Percentiles rank a stretch among this genome's conserved stretches.
phyloP scores from a whole-genome alignment of 1,140 invertebrate species.

The Neocloeon triangulifer region DNA sequence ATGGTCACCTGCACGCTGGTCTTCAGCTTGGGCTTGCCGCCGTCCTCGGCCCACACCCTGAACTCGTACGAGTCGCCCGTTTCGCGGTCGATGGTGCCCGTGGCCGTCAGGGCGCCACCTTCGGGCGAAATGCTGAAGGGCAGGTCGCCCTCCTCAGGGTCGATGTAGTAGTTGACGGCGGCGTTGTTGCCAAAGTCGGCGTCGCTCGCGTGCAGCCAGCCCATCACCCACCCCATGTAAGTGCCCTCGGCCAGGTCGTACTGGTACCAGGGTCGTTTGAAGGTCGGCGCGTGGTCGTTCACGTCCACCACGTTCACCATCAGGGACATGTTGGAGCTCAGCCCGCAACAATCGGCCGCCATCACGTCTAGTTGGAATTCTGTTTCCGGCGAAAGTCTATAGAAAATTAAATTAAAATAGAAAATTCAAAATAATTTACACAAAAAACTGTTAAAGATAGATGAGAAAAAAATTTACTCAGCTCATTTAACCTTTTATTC shows the following conservation, averaged over 20 bases:
- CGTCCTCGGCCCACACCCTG: constrained; percentile 49
- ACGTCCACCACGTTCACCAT: constrained; percentile 48
- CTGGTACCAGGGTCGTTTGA: constrained; percentile 56
- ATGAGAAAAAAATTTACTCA: too few species aligned
- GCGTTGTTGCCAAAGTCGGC: constrained; percentile 51
- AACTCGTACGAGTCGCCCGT: constrained; percentile 42
- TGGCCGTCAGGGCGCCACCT: constrained; percentile 51
- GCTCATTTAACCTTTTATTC: too few species aligned
- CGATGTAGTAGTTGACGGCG: constrained; percentile 46
- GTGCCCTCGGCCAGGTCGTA: constrained; percentile 61
- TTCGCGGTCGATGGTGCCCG: constrained; percentile 59
- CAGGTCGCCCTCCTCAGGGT: constrained; percentile 25
- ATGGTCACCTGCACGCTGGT: constrained; percentile 53
- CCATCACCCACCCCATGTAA: constrained; percentile 41
- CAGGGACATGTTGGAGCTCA: constrained; percentile 42
- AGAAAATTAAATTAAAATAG: too few species aligned
- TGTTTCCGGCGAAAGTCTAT: constrained; percentile 51
- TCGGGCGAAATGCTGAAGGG: constrained; percentile 48
- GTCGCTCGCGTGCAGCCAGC: constrained; percentile 51
- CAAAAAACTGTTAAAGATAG: too few species aligned
- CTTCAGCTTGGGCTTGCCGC: constrained; percentile 34
- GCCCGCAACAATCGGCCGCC: constrained; percentile 47
- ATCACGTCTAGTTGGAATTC: constrained; percentile 55
- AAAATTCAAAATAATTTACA: too few species aligned
- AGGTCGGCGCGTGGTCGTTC: constrained; percentile 67